Conservation (phyloP, 2,113 vertebrate species). For the Bos taurus region ARS-UCD2.0 NC_037356.1:16401501-16402000, state of each 20-base stretch:
- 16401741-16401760: not conserved
- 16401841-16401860: not conserved
- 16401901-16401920: not conserved
- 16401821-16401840: not conserved
- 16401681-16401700: not conserved
- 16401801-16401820: not conserved
- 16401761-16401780: not conserved
- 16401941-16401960: not conserved
- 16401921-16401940: not conserved
- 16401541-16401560: not conserved
- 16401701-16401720: not conserved
- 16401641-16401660: not conserved
- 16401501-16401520: not conserved
- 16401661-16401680: not conserved
- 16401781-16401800: not conserved
- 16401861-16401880: not conserved
- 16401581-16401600: rapidly evolving
- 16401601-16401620: not conserved
- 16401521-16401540: not conserved
- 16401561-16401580: not conserved
- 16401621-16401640: not conserved
- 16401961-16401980: not conserved
- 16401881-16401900: not conserved
- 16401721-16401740: not conserved
- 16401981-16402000: not conserved